Conservation (phyloP, 2,113 vertebrate genomes). For the Odontophorus gujanensis region DNA sequence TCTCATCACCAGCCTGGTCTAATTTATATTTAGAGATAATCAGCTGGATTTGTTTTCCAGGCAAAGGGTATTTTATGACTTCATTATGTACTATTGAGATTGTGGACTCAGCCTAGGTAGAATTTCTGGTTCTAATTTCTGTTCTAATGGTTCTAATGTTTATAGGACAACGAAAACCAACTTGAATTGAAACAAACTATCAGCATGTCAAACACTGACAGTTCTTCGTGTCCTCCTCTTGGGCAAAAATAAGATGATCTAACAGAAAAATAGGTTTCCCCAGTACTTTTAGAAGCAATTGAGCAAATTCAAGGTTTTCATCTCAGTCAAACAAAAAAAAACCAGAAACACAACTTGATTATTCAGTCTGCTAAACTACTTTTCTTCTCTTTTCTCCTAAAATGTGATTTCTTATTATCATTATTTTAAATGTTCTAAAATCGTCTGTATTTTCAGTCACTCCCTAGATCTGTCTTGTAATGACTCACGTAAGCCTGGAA, state of each 20-base stretch:
- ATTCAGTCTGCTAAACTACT: background rate
- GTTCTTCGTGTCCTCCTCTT: background rate
- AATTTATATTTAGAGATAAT: background rate
- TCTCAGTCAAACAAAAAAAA: background rate
- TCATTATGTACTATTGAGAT: background rate
- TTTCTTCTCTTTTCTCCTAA: background rate
- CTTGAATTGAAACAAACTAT: background rate
- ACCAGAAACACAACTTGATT: background rate
- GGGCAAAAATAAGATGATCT: background rate
- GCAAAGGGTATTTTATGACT: background rate
- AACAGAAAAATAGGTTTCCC: background rate
- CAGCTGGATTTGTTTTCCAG: background rate
- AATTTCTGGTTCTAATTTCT: background rate
- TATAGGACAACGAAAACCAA: background rate
- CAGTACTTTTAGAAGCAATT: background rate
- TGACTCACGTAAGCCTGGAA: background rate
- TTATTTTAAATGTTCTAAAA: background rate
- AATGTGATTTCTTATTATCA: background rate
- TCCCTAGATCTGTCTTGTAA: slow-evolving; percentile 14
- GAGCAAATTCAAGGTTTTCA: background rate
- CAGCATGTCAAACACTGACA: background rate
- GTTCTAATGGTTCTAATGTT: background rate
- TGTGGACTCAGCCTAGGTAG: background rate
- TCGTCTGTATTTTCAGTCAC: background rate
- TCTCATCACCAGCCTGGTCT: background rate